phyloP scores from a whole-genome alignment of 2,797 vertebrate genomes.

The Semotilus atromaculatus region DNA sequence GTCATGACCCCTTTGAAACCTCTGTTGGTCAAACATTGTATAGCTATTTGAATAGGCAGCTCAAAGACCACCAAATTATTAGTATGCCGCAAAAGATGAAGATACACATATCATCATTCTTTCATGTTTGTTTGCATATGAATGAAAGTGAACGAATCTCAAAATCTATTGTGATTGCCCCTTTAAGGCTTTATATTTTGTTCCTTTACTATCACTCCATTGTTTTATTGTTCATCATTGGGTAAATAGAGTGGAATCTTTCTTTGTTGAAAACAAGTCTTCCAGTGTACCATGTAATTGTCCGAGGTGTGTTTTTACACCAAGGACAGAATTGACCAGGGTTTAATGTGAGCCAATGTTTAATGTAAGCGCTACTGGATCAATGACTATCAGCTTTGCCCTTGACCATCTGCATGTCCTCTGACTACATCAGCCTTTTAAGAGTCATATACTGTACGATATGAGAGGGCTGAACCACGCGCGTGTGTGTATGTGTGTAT shows the following conservation, averaged over 20 bases:
- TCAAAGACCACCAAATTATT: not conserved
- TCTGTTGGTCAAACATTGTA: not conserved
- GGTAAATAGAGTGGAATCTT: conserved; percentile 25
- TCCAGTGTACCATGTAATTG: conserved; percentile 53
- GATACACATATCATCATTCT: not conserved
- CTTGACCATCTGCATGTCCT: conserved; percentile 41
- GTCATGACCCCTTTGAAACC: not conserved
- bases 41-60: conserved; percentile 13
- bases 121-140: not conserved
- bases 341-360: conserved; percentile 41
- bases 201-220: conserved; percentile 6
- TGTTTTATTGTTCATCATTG: conserved; percentile 8
- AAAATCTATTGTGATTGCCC: conserved; percentile 11
- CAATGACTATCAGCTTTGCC: conserved; percentile 49
- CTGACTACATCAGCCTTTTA: conserved; percentile 23
- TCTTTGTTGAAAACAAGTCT: conserved; percentile 56
- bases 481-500: not conserved
- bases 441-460: conserved; percentile 21
- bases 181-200: not conserved
- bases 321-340: conserved; percentile 50
- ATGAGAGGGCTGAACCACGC: not conserved
- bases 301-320: conserved; percentile 49
- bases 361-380: conserved; percentile 38
- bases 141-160: conserved; percentile 1
- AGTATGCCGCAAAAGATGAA: not conserved